Conservation (phyloP, 2,797 vertebrate genomes). For the Anguilla megastoma region DNA sequence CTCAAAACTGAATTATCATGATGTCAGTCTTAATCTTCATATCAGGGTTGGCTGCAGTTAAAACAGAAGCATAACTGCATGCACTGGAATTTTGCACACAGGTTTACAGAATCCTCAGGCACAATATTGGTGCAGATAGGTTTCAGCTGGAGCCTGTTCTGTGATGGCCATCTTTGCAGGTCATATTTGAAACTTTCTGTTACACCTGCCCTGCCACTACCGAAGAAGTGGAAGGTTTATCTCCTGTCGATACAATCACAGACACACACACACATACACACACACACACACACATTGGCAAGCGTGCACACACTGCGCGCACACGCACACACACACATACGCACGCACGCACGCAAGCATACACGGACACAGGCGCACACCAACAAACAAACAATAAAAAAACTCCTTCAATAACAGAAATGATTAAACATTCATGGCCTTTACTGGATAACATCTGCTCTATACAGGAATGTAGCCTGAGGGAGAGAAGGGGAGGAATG, state of each 20-base stretch:
- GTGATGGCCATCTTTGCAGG: constrained; percentile 4
- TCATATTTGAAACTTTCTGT: not conserved
- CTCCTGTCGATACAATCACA: constrained; percentile 39
- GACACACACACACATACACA: constrained; percentile 58
- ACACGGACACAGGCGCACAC: constrained; percentile 51
- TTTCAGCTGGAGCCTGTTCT: not conserved
- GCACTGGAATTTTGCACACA: not conserved
- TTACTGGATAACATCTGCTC: constrained; percentile 80
- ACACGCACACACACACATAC: not conserved
- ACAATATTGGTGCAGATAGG: not conserved
- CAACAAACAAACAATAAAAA: constrained; percentile 73
- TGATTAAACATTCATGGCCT: constrained; percentile 85
- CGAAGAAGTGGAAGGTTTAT: constrained; percentile 42
- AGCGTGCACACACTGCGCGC: not conserved
- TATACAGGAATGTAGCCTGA: constrained; percentile 71
- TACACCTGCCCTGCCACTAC: constrained; percentile 32
- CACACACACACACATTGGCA: constrained; percentile 56
- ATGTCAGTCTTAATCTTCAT: not conserved
- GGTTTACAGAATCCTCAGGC: not conserved
- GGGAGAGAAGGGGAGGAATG: constrained; percentile 65
- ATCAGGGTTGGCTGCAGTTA: not conserved
- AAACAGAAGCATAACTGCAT: not conserved
- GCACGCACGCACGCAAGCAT: constrained; percentile 37
- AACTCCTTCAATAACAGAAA: constrained; percentile 86
- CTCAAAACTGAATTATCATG: not conserved